Evolutionary conservation across 23 tunicate genomes (phyloP), one percentile per base, ranked within the genome.

Genomic region (Halocynthia aurantium): DNA sequence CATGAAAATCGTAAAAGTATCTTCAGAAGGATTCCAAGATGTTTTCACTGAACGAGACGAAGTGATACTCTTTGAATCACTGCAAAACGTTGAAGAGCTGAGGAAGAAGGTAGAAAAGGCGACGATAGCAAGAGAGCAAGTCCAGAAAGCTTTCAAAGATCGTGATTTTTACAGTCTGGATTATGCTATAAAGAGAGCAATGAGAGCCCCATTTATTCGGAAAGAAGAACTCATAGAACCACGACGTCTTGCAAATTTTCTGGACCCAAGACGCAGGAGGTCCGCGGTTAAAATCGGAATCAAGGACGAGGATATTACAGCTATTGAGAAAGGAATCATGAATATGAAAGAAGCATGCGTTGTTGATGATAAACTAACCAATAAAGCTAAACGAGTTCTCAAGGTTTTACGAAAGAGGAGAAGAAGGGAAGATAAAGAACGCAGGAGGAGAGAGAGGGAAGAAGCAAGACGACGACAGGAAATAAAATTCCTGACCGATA

Each of bases 301-400:
- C 10, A 65, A 83, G 49, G 20, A 52, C 10, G 51, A 66, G 12
- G 81, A 76, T 65, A 65, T 76, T 53, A 57, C 67, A 17, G 13
- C 8, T 64, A 17, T 83, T 2, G 76, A 66, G 13, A 52, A 83
- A 66, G 87, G 81, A 10, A 53, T 83, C 10, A n/a, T 22, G 31
- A 73, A 83, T 66, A 58, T 65, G 72, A 76, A 76, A 67, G 81
- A 66, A 18, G 87, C 87, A 50, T 65, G 68, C 7, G 81, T 83
- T 20, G 67, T 22, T 7, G 18, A 67, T 17, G 64, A 76, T 65
- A 53, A 53, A 10, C 78, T 74, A 22, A 49, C 55, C 55, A 64
- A 74, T 8, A 52, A 20, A 8, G 78, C 78, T 11, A 18, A 50
- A 8, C 13, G 31, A 18, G 57, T 12, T 9, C 13, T 74, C 8